Evolutionary conservation across 2,113 vertebrate genomes (phyloP), one percentile per base, ranked within the genome.

Genomic region (Sapajus apella): DNA sequence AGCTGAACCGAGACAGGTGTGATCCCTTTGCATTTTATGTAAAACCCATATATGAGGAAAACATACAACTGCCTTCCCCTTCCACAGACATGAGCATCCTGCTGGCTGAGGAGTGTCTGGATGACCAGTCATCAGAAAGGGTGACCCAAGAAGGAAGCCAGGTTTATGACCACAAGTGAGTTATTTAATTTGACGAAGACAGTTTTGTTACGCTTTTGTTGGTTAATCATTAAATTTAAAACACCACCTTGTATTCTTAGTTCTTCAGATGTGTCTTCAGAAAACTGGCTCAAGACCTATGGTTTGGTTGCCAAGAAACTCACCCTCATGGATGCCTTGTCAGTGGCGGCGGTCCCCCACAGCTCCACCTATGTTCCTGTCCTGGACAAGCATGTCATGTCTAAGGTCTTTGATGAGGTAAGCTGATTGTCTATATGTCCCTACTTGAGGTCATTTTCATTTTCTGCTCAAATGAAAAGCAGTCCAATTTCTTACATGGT

Each of bases 341-440:
- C 98, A 8, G 87, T 98, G 32, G 95, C 98, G 1, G 80, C 98
- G 6, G 83, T 99, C 68, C 96, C 98, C 85, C 98, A 97, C 77
- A 96, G 30, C 27, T 85, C 98, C 56, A 99, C 98, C 96, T 98
- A 98, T 16, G 70, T 99, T 73, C 98, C 99, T 61, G 73, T 99
- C 97, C 97, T 99, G 96, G 98, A 98, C 96, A 99, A 99, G 89
- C 97, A 98, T n/a, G 98, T 99, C 0, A 75, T 93, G 96, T 99
- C 99, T 75, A 99, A 98, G 97, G 98, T 99, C 82, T 99, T 99
- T 96, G 97, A 99, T 97, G 98, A 99, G 98, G 99, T 99, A 99
- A 99, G 79, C 27, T 72, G 58, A 45, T 82, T 37, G 20, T 88
- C 45, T 82, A 0, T 35, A 27, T 79, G 70, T 68, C 66, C 20